phyloP scores from a whole-genome alignment of 2,113 vertebrate genomes.

The Conger conger region DNA sequence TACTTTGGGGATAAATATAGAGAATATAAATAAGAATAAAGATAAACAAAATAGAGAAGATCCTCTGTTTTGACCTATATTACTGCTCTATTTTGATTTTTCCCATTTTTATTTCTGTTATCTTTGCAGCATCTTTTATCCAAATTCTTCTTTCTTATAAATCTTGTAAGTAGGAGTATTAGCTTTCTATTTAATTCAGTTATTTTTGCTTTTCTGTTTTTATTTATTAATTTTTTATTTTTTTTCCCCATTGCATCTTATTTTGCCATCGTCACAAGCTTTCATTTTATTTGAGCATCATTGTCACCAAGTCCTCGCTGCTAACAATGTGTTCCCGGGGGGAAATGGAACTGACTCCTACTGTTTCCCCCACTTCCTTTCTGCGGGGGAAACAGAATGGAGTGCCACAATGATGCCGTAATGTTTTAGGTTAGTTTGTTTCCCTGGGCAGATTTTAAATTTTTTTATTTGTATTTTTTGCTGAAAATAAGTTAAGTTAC shows the following conservation, averaged over 20 bases:
- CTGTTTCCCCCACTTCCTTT: conserved; percentile 68
- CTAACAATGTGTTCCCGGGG: conserved; percentile 75
- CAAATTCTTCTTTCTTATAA: conserved; percentile 97
- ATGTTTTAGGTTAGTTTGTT: too few species aligned
- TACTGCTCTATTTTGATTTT: conserved; percentile 91
- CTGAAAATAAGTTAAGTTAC: too few species aligned
- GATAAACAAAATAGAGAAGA: background rate
- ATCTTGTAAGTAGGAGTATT: conserved; percentile 94
- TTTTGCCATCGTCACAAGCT: conserved; percentile 45
- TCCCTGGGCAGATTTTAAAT: too few species aligned
- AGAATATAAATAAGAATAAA: background rate
- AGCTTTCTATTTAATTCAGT: conserved; percentile 85
- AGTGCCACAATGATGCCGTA: too few species aligned
- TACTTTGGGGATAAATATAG: background rate
- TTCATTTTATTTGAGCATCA: conserved; percentile 63
- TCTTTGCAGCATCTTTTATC: conserved; percentile 95
- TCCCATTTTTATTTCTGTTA: conserved; percentile 94
- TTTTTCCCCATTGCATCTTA: conserved; percentile 40
- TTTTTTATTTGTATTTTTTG: too few species aligned
- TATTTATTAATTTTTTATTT: conserved; percentile 39
- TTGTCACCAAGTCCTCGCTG: conserved; percentile 75
- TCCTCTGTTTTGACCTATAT: conserved; percentile 71
- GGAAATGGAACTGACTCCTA: conserved; percentile 67
- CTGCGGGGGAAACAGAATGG: conserved; percentile 40
- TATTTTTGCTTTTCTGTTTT: conserved; percentile 66